Evolutionary conservation across 2,113 vertebrate species (phyloP), one percentile per base, ranked within the genome.

Genomic region (Hyaena hyaena): DNA sequence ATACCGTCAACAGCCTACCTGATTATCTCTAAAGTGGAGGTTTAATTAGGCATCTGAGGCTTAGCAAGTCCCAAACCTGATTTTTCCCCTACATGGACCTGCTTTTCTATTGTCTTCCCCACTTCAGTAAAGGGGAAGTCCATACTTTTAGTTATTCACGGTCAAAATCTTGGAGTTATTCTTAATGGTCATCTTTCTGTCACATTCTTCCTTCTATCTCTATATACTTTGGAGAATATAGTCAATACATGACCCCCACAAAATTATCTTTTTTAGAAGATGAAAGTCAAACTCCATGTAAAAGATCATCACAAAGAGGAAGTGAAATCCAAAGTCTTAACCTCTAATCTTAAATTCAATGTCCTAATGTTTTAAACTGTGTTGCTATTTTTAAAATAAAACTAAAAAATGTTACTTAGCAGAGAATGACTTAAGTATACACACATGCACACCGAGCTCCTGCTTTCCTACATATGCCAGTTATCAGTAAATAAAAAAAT

Each of bases 211-310:
- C 86, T 53, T 93, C 23, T 11, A 73, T 58, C 43, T 81, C 1
- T 63, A 26, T 21, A 63, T 31, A 84, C 73, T 84, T 93, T 93
- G 53, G 55, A 81, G 5, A 91, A 58, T 71, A 14, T 5, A 68
- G 17, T 23, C 69, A 93, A 85, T 80, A 88, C 39, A 82, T 4
- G 5, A 74, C n/a, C 43, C 4, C 11, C 35, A 93, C 31, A 45
- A 95, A 94, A 96, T 91, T 39, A 88, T 58, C 16, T 85, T 74
- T 96, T 94, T 88, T 21, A 95, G 68, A 90, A 71, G 31, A 93
- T 80, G 11, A 84, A 92, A 96, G 12, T 61, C 88, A 95, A 93
- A 84, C 43, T 69, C 68, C 7, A 50, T 48, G 31, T 53, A 81
- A 96, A 97, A 82, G 14, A 71, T 28, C 85, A 69, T 11, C 81